Conservation (phyloP, 2,888 invertebrate species). For the Fissipunctia ypsillon region DNA sequence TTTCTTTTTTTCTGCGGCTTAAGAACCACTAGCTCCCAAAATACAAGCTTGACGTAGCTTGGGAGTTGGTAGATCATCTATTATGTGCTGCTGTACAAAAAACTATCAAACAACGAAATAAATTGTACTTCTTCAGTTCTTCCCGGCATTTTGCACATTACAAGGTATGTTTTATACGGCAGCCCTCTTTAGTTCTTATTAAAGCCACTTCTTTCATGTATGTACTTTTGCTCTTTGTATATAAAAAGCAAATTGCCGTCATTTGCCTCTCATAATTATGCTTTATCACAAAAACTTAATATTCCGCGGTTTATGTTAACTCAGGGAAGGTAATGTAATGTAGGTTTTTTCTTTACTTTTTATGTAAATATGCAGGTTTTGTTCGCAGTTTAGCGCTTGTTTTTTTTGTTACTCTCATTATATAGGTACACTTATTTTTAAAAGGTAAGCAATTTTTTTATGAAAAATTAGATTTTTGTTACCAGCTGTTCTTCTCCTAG, state of each 20-base stretch:
- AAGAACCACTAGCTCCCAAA: too few relatives aligned
- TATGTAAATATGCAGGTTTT: background rate
- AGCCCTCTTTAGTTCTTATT: background rate
- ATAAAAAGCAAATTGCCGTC: conserved; percentile 15
- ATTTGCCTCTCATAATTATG: conserved; percentile 7
- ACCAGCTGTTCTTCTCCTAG: background rate
- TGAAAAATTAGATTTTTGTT: background rate
- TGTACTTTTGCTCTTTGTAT: background rate
- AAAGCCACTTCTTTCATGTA: conserved; percentile 1
- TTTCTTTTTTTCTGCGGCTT: too few relatives aligned
- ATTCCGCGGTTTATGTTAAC: conserved; percentile 5
- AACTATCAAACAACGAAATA: too few relatives aligned
- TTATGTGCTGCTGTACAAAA: too few relatives aligned
- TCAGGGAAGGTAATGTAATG: background rate
- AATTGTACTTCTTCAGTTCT: too few relatives aligned
- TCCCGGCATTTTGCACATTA: background rate
- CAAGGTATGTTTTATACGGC: background rate
- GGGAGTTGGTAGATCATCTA: too few relatives aligned
- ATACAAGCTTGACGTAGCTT: too few relatives aligned
- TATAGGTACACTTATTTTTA: background rate
- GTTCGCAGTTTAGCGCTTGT: background rate
- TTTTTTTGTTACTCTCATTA: background rate
- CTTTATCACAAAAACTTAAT: conserved; percentile 21
- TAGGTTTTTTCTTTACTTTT: conserved; percentile 18
- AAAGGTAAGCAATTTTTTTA: too few relatives aligned